A percentile compares a stretch with the other conserved stretches of the same genome.
Evolutionary conservation across 2,113 vertebrate genomes (phyloP).

Genomic region (Andinoacara biseriatus): DNA sequence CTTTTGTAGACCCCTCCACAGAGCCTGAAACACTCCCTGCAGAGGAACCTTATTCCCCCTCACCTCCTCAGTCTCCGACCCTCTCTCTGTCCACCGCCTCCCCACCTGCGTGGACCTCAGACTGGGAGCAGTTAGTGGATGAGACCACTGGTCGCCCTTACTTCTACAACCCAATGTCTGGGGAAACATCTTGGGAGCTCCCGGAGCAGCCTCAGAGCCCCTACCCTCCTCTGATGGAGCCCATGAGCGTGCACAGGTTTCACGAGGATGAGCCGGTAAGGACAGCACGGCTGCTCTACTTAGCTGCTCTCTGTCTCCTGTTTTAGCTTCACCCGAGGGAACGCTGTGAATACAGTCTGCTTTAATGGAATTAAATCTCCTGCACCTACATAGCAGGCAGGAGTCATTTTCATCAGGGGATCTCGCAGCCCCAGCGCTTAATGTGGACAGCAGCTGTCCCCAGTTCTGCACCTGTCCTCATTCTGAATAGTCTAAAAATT

Average conservation of each 20-base stretch:
- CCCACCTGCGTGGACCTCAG: constrained; percentile 65
- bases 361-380: constrained; percentile 67
- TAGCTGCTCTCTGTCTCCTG: constrained; percentile 47
- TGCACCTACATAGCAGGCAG: constrained; percentile 57
- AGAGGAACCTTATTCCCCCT: constrained; percentile 40
- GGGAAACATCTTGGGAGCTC: constrained; percentile 92
- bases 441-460: background rate
- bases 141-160: constrained; percentile 85
- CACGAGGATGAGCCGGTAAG: constrained; percentile 74
- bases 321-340: constrained; percentile 72
- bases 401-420: constrained; percentile 35
- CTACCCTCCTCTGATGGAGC: constrained; percentile 65
- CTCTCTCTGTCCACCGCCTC: constrained; percentile 42
- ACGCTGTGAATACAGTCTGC: constrained; percentile 62
- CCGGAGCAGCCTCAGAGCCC: constrained; percentile 68
- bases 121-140: constrained; percentile 89
- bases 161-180: constrained; percentile 90
- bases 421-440: constrained; percentile 3
- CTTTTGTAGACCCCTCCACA: constrained; percentile 76
- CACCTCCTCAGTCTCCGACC: constrained; percentile 43
- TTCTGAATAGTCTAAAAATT: background rate
- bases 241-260: constrained; percentile 61
- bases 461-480: background rate
- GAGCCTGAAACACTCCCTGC: constrained; percentile 33
- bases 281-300: constrained; percentile 66